Conservation (phyloP, 2,113 vertebrate species). For the Scartelaos histophorus region DNA sequence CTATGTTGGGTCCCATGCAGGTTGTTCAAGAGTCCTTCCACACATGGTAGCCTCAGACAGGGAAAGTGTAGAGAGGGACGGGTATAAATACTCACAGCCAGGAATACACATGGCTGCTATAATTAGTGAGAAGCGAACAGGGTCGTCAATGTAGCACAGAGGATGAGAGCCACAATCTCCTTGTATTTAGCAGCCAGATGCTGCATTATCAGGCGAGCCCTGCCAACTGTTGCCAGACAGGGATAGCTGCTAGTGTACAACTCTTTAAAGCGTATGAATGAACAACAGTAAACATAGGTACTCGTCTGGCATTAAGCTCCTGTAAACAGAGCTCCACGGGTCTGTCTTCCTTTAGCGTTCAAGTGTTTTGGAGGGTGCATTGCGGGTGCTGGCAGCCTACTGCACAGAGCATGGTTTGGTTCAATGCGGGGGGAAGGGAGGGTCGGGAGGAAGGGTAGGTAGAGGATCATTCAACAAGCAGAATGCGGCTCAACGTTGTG, state of each 20-base stretch:
- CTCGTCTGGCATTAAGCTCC: background rate
- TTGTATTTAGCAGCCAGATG: slow-evolving; percentile 41
- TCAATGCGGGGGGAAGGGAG: slow-evolving; percentile 68
- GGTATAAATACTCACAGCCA: slow-evolving; percentile 75
- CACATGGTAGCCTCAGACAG: slow-evolving; percentile 66
- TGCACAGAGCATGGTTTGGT: slow-evolving; percentile 77
- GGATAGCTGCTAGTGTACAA: background rate
- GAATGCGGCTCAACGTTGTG: slow-evolving; percentile 71
- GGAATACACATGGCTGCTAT: slow-evolving; percentile 76
- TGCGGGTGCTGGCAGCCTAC: slow-evolving; percentile 74
- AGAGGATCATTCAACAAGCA: slow-evolving; percentile 66
- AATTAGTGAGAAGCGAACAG: slow-evolving; percentile 78
- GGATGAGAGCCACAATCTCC: slow-evolving; percentile 56
- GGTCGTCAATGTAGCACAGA: slow-evolving; percentile 79
- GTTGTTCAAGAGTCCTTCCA: slow-evolving; percentile 50
- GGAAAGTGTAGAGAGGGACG: slow-evolving; percentile 75
- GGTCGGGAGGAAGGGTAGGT: slow-evolving; percentile 44
- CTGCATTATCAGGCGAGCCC: slow-evolving; percentile 8
- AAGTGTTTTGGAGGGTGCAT: slow-evolving; percentile 55
- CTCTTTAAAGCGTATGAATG: background rate
- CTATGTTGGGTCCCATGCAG: background rate
- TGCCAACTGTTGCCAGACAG: slow-evolving; percentile 45
- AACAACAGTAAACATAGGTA: background rate
- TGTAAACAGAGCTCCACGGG: slow-evolving; percentile 13
- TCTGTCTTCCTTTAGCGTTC: slow-evolving; percentile 10